Percentiles rank a stretch among this genome's conserved stretches.
These are phyloP conservation scores for Torymus auratus DNA, from an alignment of 2,888 invertebrate genomes.

Conservation along the genomic window DNA sequence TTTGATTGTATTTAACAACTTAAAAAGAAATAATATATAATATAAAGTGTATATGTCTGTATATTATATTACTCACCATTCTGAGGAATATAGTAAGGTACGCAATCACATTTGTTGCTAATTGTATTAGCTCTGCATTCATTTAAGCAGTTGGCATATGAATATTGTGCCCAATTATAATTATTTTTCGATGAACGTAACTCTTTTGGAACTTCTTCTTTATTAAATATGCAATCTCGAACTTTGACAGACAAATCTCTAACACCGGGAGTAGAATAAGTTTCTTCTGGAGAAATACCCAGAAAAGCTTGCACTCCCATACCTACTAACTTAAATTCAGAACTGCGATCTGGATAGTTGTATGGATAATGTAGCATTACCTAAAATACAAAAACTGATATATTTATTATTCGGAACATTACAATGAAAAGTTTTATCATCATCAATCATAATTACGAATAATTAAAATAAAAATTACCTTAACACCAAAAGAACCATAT, in stretches of 20 bases:
- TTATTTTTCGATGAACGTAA: slow-evolving; percentile 58
- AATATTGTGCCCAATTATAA: slow-evolving; percentile 64
- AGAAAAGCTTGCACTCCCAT: slow-evolving; percentile 80
- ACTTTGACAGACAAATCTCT: slow-evolving; percentile 76
- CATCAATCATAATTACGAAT: slow-evolving; percentile 41
- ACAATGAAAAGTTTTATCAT: too few relatives aligned
- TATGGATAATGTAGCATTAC: slow-evolving; percentile 82
- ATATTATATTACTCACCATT: slow-evolving; percentile 41
- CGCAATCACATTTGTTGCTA: slow-evolving; percentile 39
- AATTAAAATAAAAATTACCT: slow-evolving; percentile 78
- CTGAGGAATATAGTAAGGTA: slow-evolving; percentile 47
- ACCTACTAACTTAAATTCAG: slow-evolving; percentile 80
- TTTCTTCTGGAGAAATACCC: slow-evolving; percentile 81
- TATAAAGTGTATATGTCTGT: slow-evolving; percentile 39
- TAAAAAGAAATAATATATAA: background rate
- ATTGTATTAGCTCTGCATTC: slow-evolving; percentile 28
- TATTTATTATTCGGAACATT: slow-evolving; percentile 9
- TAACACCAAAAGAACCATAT: slow-evolving; percentile 81
- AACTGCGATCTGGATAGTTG: slow-evolving; percentile 82
- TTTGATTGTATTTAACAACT: background rate
- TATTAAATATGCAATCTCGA: slow-evolving; percentile 80
- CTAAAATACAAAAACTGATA: slow-evolving; percentile 69
- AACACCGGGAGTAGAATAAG: slow-evolving; percentile 80
- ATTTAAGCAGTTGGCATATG: slow-evolving; percentile 48
- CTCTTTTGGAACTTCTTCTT: slow-evolving; percentile 75